phyloP scores from a whole-genome alignment of 1,140 invertebrate species.

The Globodera rostochiensis region DNA sequence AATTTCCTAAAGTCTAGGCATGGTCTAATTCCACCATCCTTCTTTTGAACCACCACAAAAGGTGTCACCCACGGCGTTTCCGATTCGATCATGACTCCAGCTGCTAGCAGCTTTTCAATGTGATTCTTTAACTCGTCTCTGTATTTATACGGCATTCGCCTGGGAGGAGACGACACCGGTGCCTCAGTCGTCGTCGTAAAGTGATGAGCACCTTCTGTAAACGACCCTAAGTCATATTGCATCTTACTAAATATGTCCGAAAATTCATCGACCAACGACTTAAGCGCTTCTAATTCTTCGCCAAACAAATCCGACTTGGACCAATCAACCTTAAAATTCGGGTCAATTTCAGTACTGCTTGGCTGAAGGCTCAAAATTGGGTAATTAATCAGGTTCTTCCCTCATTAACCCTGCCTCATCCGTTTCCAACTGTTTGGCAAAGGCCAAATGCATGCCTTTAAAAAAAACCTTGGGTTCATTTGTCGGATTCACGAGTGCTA shows the following conservation, averaged over 20 bases:
- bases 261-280: not conserved
- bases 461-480: not conserved
- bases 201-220: not conserved
- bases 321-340: not conserved
- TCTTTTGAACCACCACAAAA: too few species aligned
- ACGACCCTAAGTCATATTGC: constrained; percentile 14
- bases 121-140: not conserved
- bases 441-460: not conserved
- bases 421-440: not conserved
- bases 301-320: not conserved
- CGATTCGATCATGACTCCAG: not conserved
- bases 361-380: not conserved
- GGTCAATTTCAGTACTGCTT: not conserved
- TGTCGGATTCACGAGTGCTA: not conserved
- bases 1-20: constrained; percentile 70
- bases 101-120: not conserved
- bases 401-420: not conserved
- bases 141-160: constrained; percentile 13
- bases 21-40: constrained; percentile 43
- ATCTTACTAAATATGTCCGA: not conserved
- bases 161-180: not conserved
- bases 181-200: constrained; percentile 2
- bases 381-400: not conserved
- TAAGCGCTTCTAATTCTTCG: not conserved
- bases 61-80: too few species aligned